Evolutionary conservation across 1,140 invertebrate genomes (phyloP).

Genomic region (Apis florea): DNA sequence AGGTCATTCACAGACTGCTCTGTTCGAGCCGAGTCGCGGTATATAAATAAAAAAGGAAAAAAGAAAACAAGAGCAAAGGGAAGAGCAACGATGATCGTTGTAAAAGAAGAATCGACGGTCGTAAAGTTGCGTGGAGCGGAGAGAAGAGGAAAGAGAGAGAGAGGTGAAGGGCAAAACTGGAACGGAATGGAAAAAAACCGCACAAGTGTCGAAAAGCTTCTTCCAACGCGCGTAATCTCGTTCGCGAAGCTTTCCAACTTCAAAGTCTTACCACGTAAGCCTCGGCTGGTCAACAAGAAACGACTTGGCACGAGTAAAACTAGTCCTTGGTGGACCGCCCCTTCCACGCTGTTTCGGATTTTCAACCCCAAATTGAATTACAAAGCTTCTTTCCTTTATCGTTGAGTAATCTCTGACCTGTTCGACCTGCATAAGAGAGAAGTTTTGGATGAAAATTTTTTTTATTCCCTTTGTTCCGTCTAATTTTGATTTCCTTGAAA

Average conservation of each 20-base stretch:
- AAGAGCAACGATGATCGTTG: background rate
- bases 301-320: slow-evolving; percentile 42
- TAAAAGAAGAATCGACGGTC: slow-evolving; percentile 2
- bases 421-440: too few relatives aligned
- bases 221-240: slow-evolving; percentile 59
- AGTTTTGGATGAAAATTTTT: too few relatives aligned
- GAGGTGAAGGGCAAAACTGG: background rate
- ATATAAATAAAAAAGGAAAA: background rate
- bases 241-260: slow-evolving; percentile 71
- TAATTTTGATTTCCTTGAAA: too few relatives aligned
- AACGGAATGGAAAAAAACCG: slow-evolving; percentile 54
- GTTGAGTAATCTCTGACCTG: background rate
- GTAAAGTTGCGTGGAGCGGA: background rate
- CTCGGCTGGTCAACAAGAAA: slow-evolving; percentile 43
- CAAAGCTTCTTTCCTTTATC: background rate
- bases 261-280: slow-evolving; percentile 62
- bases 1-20: slow-evolving; percentile 22
- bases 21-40: background rate
- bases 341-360: background rate
- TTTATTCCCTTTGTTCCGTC: too few relatives aligned
- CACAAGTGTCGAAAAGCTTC: slow-evolving; percentile 63
- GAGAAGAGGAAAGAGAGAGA: background rate
- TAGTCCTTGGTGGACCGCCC: slow-evolving; percentile 19
- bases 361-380: slow-evolving; percentile 34
- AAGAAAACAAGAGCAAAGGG: background rate